Base-by-base conservation (phyloP, 2,797 vertebrate genomes). In the Bradypodion pumilum region DNA sequence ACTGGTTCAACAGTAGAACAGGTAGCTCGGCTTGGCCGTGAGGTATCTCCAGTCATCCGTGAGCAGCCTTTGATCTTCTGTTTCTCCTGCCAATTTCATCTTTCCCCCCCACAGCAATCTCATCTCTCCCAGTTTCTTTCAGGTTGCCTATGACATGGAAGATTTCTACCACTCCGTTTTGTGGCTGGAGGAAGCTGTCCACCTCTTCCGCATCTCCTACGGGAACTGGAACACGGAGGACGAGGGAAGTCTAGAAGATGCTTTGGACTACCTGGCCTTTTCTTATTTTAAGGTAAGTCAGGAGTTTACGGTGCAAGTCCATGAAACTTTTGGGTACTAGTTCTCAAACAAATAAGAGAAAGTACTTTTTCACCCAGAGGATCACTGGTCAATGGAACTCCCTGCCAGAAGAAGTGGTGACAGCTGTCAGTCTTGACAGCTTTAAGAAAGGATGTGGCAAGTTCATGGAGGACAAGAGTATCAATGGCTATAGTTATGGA, bases 241-340 rank as follows among this genome's bases (percentile, higher is more conserved):
- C 27, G 90, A 97, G 78, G 98, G 97, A 13, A 98, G 96, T 78
- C 92, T 99, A 23, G 97, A 98, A 89, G 97, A 97, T 1, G 97
- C 98, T 56, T 94, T 99, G 91, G 98, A 99, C 90, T 97, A 99
- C 76, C 93, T 99, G 56, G 98, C 98, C 21, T 99, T 98, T 89
- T 98, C 98, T 90, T 97, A 98, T 92, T 99, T 98, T 91, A 98
- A 98, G 96, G 98, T 97, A 91, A 0, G n/a, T n/a, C 74, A 0
- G 0, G 25, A 6, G 19, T 8, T 19, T 9, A 12, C 49, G 56
- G 52, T 52, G 15, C 52, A 16, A 12, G 46, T 13, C 9, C 46
- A n/a, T n/a, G n/a, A n/a, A n/a, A n/a, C n/a, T n/a, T n/a, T n/a
- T n/a, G n/a, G n/a, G n/a, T n/a, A n/a, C n/a, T n/a, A n/a, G n/a